These are phyloP conservation scores for Belonocnema kinseyi DNA, from an alignment of 1,140 invertebrate genomes.

Conservation along the genomic window DNA sequence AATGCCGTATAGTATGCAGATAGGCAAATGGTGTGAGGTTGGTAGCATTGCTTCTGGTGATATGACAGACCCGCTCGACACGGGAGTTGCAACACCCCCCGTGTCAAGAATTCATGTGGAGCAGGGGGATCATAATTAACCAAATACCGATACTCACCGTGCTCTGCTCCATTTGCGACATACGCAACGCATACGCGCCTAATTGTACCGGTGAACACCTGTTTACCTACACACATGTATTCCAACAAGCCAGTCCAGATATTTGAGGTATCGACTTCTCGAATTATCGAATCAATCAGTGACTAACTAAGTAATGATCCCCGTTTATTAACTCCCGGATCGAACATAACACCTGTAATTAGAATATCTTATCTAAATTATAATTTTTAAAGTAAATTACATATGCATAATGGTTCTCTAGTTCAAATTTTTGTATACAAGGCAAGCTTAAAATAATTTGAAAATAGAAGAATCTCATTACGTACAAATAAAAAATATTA, in stretches of 20 bases:
- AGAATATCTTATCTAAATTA: neutral
- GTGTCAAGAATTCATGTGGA: slow-evolving; percentile 75
- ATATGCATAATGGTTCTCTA: no score
- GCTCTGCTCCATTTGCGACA: slow-evolving; percentile 68
- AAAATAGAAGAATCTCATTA: no score
- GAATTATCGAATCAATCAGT: slow-evolving; percentile 27
- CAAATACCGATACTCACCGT: slow-evolving; percentile 73
- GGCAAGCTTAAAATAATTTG: no score
- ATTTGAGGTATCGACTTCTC: slow-evolving; percentile 31
- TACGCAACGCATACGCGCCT: slow-evolving; percentile 62
- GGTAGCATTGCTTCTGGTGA: slow-evolving; percentile 71
- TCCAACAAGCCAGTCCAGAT: slow-evolving; percentile 23
- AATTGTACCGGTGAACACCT: slow-evolving; percentile 62
- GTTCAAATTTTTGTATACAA: no score
- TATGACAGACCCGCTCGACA: slow-evolving; percentile 74
- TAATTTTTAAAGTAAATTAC: no score
- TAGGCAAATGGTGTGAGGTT: slow-evolving; percentile 56
- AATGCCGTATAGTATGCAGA: slow-evolving; percentile 39
- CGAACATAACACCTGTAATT: neutral
- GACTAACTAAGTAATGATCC: slow-evolving; percentile 29
- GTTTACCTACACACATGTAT: slow-evolving; percentile 45
- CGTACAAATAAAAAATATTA: no score
- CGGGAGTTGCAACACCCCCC: slow-evolving; percentile 70
- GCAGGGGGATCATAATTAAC: slow-evolving; percentile 74
- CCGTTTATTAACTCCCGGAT: slow-evolving; percentile 24